Evolutionary conservation across 2,113 vertebrate genomes (phyloP), one percentile per base, ranked within the genome.

Genomic region (Paralichthys olivaceus): DNA sequence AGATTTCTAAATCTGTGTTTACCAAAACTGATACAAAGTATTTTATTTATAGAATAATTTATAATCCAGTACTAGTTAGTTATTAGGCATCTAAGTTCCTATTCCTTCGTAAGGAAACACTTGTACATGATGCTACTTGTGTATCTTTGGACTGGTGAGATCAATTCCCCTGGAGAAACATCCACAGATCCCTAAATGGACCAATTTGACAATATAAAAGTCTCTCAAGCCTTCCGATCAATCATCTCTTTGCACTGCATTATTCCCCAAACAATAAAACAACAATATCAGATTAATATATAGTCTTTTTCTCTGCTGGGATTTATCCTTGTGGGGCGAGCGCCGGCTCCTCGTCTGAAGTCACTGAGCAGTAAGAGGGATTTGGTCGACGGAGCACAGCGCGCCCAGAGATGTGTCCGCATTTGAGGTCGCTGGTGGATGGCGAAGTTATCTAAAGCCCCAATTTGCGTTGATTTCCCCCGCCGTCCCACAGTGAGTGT

Each of bases 251-350:
- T 43, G 66, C 84, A 78, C 70, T 67, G 34, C 85, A 87, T 90
- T 89, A 63, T 93, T 94, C 92, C 91, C 94, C 90, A 82, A 87
- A 90, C 74, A 92, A 87, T 70, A 84, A 84, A 83, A 81, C 72
- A 77, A 91, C 87, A 91, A 91, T 90, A 92, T 90, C 88, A 94
- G 89, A 94, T 92, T 92, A 86, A 95, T 94, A 89, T 84, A 84
- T 89, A 87, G 87, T 84, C 87, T 84, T 82, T 90, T 90, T 66
- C 88, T 75, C 14, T 81, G 69, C 63, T 61, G 71, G 68, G 79
- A 75, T 93, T 94, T 92, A 86, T 92, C 89, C 92, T 90, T 87
- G 69, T 64, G 87, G 90, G 77, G 74, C 84, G 70, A 66, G 51
- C 77, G 85, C 92, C 75, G 32, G 60, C 60, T 87, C 84, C 87